A percentile compares a stretch with the other conserved stretches of the same genome.
Evolutionary conservation across 2,888 invertebrate genomes (phyloP).

Genomic region (Sarcophaga rosellei): DNA sequence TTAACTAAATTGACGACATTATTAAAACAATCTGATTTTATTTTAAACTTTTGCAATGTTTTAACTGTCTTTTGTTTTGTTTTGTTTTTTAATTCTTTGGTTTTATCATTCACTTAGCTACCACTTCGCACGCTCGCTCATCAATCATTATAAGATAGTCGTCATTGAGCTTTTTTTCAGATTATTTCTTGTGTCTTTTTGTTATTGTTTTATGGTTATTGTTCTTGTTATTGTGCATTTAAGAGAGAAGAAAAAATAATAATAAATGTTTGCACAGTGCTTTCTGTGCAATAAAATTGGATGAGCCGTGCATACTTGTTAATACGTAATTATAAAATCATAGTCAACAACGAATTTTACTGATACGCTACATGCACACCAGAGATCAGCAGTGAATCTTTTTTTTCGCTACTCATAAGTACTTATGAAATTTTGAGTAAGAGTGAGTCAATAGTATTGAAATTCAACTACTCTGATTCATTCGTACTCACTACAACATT

Average conservation of each 20-base stretch:
- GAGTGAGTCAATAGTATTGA: too few relatives aligned
- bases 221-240: not conserved
- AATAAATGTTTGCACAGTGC: too few relatives aligned
- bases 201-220: not conserved
- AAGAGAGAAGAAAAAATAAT: not conserved
- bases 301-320: not conserved
- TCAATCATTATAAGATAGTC: conserved; percentile 1
- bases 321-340: too few relatives aligned
- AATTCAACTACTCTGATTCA: too few relatives aligned
- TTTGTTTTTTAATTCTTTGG: not conserved
- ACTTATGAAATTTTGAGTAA: too few relatives aligned
- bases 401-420: too few relatives aligned
- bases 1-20: too few relatives aligned
- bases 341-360: too few relatives aligned
- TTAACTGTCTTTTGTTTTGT: conserved; percentile 4
- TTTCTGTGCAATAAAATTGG: not conserved
- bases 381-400: too few relatives aligned
- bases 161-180: conserved; percentile 33
- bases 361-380: too few relatives aligned
- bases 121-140: not conserved
- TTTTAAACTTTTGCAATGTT: not conserved
- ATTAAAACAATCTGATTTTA: too few relatives aligned
- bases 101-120: conserved; percentile 8
- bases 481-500: too few relatives aligned
- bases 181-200: conserved; percentile 21